Percentiles rank a stretch among this genome's conserved stretches.
phyloP scores from a whole-genome alignment of 2,113 vertebrate species.

The Gasterosteus aculeatus region DNA sequence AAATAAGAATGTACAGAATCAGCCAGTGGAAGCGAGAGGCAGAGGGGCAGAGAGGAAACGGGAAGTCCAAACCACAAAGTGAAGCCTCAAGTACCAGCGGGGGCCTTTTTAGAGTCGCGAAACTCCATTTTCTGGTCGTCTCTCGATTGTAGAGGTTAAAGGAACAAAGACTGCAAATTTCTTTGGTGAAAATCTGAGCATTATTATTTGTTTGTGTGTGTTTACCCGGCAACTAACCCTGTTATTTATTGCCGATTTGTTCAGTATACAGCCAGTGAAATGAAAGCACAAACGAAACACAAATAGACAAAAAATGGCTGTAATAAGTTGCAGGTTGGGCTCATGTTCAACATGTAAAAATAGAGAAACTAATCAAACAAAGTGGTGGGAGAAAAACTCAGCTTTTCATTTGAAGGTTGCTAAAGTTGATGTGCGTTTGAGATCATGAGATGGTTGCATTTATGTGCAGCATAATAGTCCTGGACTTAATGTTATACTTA shows the following conservation, averaged over 20 bases:
- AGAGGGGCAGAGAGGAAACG: background rate
- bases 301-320: background rate
- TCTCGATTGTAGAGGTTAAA: background rate
- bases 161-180: background rate
- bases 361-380: background rate
- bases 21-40: background rate
- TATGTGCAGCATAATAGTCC: background rate
- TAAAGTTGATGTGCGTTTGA: background rate
- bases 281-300: no score
- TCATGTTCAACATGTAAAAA: background rate
- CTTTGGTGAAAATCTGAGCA: background rate
- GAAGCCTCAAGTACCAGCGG: background rate
- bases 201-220: background rate
- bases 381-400: background rate
- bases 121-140: background rate
- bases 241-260: background rate
- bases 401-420: background rate
- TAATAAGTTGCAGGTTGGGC: background rate
- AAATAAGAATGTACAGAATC: constrained; percentile 22
- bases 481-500: background rate
- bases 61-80: background rate
- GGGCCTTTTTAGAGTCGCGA: background rate
- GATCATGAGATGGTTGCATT: background rate
- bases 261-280: background rate
- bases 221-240: background rate